Evolutionary conservation across 2,797 vertebrate species (phyloP), one percentile per base, ranked within the genome.

Genomic region (Halcyon smyrnensis): DNA sequence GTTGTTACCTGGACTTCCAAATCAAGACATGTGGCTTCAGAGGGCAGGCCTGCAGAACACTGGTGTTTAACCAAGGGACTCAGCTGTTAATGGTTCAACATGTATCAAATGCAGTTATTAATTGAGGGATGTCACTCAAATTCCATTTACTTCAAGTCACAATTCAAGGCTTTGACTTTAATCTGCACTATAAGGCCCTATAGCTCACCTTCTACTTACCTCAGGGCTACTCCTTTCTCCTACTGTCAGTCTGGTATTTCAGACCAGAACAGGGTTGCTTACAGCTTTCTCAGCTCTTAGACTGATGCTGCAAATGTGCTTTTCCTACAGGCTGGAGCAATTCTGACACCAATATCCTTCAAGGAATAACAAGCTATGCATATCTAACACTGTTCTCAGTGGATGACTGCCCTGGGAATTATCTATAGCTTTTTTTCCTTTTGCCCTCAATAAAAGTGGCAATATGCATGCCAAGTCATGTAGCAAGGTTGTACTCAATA

Each of bases 401-500:
- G 73, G 82, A 87, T 81, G 82, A n/a, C 82, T 93, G 93, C 91
- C 64, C 82, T 84, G 94, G 89, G 95, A 96, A 78, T 96, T 78
- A 89, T 43, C 91, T n/a, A 1, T 5, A 6, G 75, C 27, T 81
- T 76, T 71, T 71, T 81, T 80, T n/a, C 41, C 46, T 84, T 34
- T 70, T 86, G 87, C 73, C 89, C 87, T 95, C 89, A 50, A 12
- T 73, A 65, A 46, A 25, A 12, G 57, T 17, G 37, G 87, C 50
- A 65, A 54, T 76, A 50, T 18, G 62, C 83, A 84, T 2, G 37
- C 89, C 30, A 73, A 96, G 87, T 81, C 95, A 92, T 24, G 76
- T n/a, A 83, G 84, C 92, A 95, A 96, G 89, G 89, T 78, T 85
- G 76, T 45, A 84, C 73, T 93, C 76, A 91, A 92, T 93, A 96